Evolutionary conservation across 2,797 vertebrate species (phyloP).

Genomic region (Leptatherina wallacei): DNA sequence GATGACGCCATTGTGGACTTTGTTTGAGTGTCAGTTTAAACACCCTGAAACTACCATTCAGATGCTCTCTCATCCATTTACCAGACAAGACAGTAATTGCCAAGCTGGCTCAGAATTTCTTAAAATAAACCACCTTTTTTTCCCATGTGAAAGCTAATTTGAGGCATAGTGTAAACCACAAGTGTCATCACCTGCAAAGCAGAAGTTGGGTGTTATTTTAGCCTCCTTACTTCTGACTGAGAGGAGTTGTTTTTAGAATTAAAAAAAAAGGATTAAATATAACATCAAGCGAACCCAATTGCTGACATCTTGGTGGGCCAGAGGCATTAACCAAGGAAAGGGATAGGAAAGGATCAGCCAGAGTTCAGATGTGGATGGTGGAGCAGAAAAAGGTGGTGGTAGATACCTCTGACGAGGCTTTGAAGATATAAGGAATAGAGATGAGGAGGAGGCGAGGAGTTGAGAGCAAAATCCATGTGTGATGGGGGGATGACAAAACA

Average conservation of each 20-base stretch:
- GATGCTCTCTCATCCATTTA: constrained; percentile 57
- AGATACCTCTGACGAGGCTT: too few relatives aligned
- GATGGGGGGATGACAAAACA: too few relatives aligned
- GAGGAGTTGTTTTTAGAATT: constrained; percentile 66
- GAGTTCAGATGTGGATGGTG: too few relatives aligned
- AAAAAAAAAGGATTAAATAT: constrained; percentile 38
- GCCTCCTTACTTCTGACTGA: constrained; percentile 54
- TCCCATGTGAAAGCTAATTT: constrained; percentile 71
- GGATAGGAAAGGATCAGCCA: too few relatives aligned
- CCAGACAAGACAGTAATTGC: constrained; percentile 39
- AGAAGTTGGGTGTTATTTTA: constrained; percentile 66
- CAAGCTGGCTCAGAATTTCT: constrained; percentile 43
- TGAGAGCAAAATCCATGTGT: too few relatives aligned
- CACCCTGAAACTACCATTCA: constrained; percentile 55
- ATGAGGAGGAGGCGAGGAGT: too few relatives aligned
- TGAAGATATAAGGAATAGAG: too few relatives aligned
- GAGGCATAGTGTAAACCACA: constrained; percentile 50
- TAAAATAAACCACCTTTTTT: constrained; percentile 66
- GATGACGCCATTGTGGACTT: constrained; percentile 42
- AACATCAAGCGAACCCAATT: not conserved
- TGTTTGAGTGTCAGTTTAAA: constrained; percentile 57
- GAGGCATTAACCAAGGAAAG: too few relatives aligned
- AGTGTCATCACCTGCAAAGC: constrained; percentile 59
- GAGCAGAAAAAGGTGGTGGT: too few relatives aligned
- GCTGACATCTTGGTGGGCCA: too few relatives aligned